These are phyloP conservation scores for Hoplodrina blanda DNA, from an alignment of 2,888 invertebrate species.

Conservation along the genomic window DNA sequence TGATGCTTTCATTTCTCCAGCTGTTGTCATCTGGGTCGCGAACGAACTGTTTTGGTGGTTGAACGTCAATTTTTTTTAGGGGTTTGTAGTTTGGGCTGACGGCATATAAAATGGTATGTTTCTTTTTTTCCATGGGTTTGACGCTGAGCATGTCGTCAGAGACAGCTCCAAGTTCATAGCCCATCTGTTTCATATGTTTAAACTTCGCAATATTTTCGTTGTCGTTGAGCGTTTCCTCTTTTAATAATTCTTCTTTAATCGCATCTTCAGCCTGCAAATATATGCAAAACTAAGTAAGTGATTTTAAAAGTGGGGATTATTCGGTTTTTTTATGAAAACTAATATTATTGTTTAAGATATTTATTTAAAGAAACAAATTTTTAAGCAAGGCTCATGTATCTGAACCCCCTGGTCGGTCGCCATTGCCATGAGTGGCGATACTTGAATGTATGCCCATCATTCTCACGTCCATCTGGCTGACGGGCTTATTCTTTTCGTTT, in stretches of 20 bases:
- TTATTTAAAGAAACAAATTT: background rate
- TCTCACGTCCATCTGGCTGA: too few species aligned
- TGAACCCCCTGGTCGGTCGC: too few species aligned
- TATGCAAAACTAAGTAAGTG: conserved; percentile 1
- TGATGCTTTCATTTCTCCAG: conserved; percentile 88
- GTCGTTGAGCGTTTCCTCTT: conserved; percentile 76
- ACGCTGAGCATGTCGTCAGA: conserved; percentile 73
- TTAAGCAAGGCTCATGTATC: too few species aligned
- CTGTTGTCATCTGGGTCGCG: conserved; percentile 87
- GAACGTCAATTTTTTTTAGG: conserved; percentile 84
- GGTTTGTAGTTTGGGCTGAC: conserved; percentile 83
- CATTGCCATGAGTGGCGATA: too few species aligned
- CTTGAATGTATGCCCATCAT: too few species aligned
- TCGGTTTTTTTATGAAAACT: background rate
- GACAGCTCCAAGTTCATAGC: background rate
- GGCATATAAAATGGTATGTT: conserved; percentile 74
- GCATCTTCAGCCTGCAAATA: conserved; percentile 82
- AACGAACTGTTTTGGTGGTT: conserved; percentile 78
- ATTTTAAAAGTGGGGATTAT: background rate
- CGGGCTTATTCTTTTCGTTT: too few species aligned
- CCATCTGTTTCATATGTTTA: background rate
- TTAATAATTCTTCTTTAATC: conserved; percentile 81
- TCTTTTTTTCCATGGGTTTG: conserved; percentile 78
- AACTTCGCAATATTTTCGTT: conserved; percentile 69
- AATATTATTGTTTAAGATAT: background rate